Evolutionary conservation across 2,797 vertebrate species (phyloP).

Genomic region (Pteronotus mesoamericanus): DNA sequence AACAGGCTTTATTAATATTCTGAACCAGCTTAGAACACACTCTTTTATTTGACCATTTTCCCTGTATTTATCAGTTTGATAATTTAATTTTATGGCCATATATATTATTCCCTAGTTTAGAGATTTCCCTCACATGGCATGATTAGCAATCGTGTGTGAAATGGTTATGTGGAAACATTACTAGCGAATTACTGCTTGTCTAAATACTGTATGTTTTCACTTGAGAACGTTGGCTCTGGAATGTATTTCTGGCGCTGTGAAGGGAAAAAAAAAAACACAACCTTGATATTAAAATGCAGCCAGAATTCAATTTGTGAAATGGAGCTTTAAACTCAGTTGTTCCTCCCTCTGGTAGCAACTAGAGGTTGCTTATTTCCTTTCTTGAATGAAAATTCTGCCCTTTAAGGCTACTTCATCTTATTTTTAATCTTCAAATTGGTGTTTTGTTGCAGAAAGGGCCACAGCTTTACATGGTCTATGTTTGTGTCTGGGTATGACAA

Average conservation of each 20-base stretch:
- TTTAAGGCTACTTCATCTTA: constrained; percentile 26
- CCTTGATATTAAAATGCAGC: not conserved
- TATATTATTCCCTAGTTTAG: not conserved
- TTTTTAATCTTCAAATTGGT: constrained; percentile 41
- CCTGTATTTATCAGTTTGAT: not conserved
- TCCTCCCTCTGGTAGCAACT: not conserved
- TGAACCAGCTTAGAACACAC: not conserved
- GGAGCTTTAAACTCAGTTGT: constrained; percentile 47
- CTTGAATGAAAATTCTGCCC: not conserved
- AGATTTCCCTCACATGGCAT: constrained; percentile 11
- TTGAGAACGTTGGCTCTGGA: constrained; percentile 36
- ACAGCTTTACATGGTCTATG: not conserved
- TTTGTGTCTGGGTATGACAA: not conserved
- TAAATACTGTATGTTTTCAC: constrained; percentile 39
- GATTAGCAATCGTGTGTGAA: not conserved
- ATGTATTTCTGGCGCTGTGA: constrained; percentile 29
- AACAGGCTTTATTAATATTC: not conserved
- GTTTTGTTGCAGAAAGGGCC: not conserved
- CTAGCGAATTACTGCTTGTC: constrained; percentile 31
- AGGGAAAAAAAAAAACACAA: constrained; percentile 16
- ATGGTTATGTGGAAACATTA: constrained; percentile 22
- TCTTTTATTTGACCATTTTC: not conserved
- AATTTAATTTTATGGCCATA: not conserved
- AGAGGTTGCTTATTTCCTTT: constrained; percentile 43
- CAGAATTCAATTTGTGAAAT: constrained; percentile 61